phyloP scores from a whole-genome alignment of 2,888 invertebrate genomes.

The Leptopilina syphax region DNA sequence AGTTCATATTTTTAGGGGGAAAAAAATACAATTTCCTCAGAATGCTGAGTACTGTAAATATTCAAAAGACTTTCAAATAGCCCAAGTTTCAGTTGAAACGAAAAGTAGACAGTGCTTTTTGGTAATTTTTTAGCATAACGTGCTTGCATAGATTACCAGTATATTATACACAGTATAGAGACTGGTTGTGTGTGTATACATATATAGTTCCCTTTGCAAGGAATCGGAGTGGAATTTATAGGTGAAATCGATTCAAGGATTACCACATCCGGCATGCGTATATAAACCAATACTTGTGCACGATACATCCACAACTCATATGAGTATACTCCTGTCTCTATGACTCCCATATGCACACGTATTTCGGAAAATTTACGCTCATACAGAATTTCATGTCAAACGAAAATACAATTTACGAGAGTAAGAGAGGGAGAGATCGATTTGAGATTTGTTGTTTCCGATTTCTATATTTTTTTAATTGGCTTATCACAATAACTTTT shows the following conservation, averaged over 20 bases:
- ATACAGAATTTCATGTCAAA: constrained; percentile 34
- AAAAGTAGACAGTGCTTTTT: constrained; percentile 16
- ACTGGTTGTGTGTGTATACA: background rate
- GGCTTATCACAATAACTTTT: background rate
- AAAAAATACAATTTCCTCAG: no score
- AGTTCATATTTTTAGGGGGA: no score
- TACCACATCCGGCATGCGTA: constrained; percentile 39
- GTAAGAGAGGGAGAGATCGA: constrained; percentile 25
- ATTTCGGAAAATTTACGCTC: constrained; percentile 17
- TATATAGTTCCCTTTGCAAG: constrained; percentile 29
- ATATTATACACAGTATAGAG: constrained; percentile 26
- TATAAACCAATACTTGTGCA: constrained; percentile 25
- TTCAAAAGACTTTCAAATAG: background rate
- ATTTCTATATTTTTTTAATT: constrained; percentile 3
- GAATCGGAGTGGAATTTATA: constrained; percentile 42
- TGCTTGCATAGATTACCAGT: constrained; percentile 37
- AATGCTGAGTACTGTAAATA: background rate
- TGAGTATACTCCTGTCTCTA: constrained; percentile 23
- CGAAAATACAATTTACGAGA: constrained; percentile 37
- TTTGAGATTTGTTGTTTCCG: constrained; percentile 22
- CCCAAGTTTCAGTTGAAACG: background rate
- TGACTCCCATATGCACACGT: constrained; percentile 26
- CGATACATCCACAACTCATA: constrained; percentile 22
- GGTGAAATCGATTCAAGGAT: constrained; percentile 41
- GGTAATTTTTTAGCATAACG: constrained; percentile 31